A percentile compares a stretch with the other conserved stretches of the same genome.
These are phyloP conservation scores for Oncorhynchus tshawytscha DNA, from an alignment of 2,113 vertebrate genomes.

Conservation along the genomic window DNA sequence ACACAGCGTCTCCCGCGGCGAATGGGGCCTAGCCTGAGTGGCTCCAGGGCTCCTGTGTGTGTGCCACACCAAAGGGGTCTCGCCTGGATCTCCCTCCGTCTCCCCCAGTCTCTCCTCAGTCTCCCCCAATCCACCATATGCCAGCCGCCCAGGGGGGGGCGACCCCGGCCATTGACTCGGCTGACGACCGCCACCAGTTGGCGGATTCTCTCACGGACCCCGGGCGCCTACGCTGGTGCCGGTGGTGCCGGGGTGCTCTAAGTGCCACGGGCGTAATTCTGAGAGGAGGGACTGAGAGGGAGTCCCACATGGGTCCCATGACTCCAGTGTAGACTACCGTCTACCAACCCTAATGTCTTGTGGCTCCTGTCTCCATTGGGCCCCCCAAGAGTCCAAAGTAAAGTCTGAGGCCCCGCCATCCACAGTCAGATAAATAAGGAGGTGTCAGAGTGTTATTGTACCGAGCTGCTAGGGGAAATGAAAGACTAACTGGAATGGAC, in stretches of 20 bases:
- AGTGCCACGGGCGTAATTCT: conserved; percentile 67
- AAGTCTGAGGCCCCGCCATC: background rate
- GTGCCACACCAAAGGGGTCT: conserved; percentile 62
- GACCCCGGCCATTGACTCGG: conserved; percentile 58
- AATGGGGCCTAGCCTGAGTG: conserved; percentile 72
- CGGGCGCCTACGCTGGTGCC: conserved; percentile 56
- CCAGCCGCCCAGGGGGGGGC: conserved; percentile 62
- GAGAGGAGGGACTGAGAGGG: background rate
- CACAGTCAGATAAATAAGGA: background rate
- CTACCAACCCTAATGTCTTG: too few species aligned
- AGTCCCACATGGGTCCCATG: background rate
- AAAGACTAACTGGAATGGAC: background rate
- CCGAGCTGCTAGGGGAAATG: background rate
- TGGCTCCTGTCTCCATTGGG: too few species aligned
- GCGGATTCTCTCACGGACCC: conserved; percentile 70
- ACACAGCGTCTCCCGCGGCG: conserved; percentile 71
- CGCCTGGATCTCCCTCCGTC: conserved; percentile 39
- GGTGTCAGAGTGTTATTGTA: background rate
- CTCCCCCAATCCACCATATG: conserved; percentile 66
- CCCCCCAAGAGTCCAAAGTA: too few species aligned
- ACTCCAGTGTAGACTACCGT: too few species aligned
- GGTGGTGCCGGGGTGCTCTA: conserved; percentile 37
- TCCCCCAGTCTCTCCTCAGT: too few species aligned
- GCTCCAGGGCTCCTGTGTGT: conserved; percentile 68
- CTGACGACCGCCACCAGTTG: conserved; percentile 63